Percentiles rank a stretch among this genome's conserved stretches.
These are phyloP conservation scores for Hylaeus volcanicus DNA, from an alignment of 1,140 invertebrate species.

Conservation along the genomic window DNA sequence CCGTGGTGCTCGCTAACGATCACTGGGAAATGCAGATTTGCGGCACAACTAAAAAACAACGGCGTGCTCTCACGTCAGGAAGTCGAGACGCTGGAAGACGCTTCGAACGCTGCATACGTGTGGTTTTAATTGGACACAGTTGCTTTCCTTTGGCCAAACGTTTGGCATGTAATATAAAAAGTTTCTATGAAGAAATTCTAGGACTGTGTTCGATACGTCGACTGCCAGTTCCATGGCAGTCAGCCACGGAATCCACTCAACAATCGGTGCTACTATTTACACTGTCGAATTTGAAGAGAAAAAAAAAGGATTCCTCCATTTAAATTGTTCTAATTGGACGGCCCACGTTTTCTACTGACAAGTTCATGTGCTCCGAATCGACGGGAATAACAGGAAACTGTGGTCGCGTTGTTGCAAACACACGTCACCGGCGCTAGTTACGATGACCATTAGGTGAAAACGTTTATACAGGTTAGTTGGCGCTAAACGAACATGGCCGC, in stretches of 20 bases:
- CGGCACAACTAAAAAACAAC: constrained; percentile 1
- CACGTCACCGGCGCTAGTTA: neutral
- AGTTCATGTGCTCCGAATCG: neutral
- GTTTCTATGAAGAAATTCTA: too few species aligned
- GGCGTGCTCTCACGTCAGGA: constrained; percentile 19
- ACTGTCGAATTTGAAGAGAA: too few species aligned
- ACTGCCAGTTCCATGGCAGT: too few species aligned
- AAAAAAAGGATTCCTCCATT: too few species aligned
- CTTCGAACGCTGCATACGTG: neutral
- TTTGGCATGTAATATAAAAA: too few species aligned
- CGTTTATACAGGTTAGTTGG: neutral
- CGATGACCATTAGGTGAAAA: neutral
- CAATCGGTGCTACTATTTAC: too few species aligned
- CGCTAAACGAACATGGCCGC: neutral
- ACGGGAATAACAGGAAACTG: neutral
- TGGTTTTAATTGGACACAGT: too few species aligned
- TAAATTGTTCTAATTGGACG: neutral
- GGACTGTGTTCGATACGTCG: too few species aligned
- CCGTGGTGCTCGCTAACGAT: constrained; percentile 28
- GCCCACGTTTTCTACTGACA: neutral
- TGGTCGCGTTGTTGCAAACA: neutral
- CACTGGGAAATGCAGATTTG: constrained; percentile 44
- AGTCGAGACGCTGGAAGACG: neutral
- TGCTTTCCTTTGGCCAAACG: too few species aligned
- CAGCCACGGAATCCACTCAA: too few species aligned